Base-by-base conservation (phyloP, 1,140 invertebrate genomes). In the Grapholita molesta region DNA sequence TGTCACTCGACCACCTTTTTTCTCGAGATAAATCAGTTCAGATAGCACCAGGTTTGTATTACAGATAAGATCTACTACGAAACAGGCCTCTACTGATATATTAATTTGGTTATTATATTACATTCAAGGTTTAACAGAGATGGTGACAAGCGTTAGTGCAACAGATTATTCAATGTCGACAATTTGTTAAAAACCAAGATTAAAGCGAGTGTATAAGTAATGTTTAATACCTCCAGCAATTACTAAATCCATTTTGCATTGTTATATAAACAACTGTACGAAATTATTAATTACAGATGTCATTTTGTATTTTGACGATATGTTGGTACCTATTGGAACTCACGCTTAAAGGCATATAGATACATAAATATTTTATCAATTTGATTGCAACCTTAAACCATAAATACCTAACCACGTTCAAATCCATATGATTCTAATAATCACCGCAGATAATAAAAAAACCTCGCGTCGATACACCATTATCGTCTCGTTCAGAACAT, bases 401-500 rank as follows among this genome's bases (percentile, higher is more conserved):
- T 72, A 72, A 65, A 66, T 69, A 70, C 61, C 64, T 70, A 71
- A 78, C 72, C 78, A 73, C 72, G 75, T 77, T 72, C 72, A 71
- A 81, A 80, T 80, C 75, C 74, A 85, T 78, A 79, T 71, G 77
- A 79, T 71, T 72, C 66, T 76, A 72, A 71, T 80, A 74, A 76
- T 80, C 70, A 83, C 75, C 76, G 70, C 77, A 78, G 72, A 81
- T 75, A 82, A 79, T 76, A 83, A 84, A 84, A 84, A 84, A 86
- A 76, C 68, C 70, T 71, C 42, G 61, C 75, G 72, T 73, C 66
- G 73, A 71, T 80, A 74, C 68, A 69, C 79, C 83, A 86, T 86
- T 88, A 88, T 83, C 79, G 78, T 86, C 82, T 88, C 79, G 82
- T 89, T 86, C 74, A 72, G 65, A 83, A 80, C 79, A 84, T 83